Evolutionary conservation across 2,888 invertebrate species (phyloP), one percentile per base, ranked within the genome.

Genomic region (Sarcophaga caerulescens): DNA sequence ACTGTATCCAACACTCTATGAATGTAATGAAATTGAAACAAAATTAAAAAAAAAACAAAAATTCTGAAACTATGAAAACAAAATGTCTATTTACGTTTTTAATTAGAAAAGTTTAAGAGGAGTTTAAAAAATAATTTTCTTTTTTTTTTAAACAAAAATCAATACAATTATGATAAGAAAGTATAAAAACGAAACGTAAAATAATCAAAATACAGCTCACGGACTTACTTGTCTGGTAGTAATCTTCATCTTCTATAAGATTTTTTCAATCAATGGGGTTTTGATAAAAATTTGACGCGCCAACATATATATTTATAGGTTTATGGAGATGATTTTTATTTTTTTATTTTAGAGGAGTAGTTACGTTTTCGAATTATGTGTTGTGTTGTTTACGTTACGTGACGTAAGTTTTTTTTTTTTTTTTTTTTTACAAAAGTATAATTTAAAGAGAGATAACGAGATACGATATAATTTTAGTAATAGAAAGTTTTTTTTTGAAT

Each of bases 151-250:
- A 47, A 52, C 10, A 44, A 62, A 52, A 63, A 70, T 25, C 78
- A 17, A 44, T 47, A 63, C 59, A 52, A 14, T 65, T 23, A 75
- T 75, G 79, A 84, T 62, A 65, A 63, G 76, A 76, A 25, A 25
- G 63, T 74, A 62, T 68, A 63, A 57, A 52, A 52, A 75, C n/a
- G 52, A 52, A 73, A 52, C 35, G n/a, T 79, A 59, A 75, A 70
- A 79, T 65, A 80, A 62, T 69, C n/a, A 73, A 59, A 71, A 75
- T 45, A 65, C 25, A 65, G 79, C 79, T 76, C 79, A 77, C 90
- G 89, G 93, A 95, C 95, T 95, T 95, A 95, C 95, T 95, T 95
- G 95, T 91, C 92, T 94, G 94, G 92, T 94, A 94, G 94, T 94
- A 94, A 93, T 95, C 95, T 94, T 95, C 95, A 93, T 94, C 95